Base-by-base conservation (phyloP, 2,888 invertebrate genomes). In the Camptogramma bilineatum region DNA sequence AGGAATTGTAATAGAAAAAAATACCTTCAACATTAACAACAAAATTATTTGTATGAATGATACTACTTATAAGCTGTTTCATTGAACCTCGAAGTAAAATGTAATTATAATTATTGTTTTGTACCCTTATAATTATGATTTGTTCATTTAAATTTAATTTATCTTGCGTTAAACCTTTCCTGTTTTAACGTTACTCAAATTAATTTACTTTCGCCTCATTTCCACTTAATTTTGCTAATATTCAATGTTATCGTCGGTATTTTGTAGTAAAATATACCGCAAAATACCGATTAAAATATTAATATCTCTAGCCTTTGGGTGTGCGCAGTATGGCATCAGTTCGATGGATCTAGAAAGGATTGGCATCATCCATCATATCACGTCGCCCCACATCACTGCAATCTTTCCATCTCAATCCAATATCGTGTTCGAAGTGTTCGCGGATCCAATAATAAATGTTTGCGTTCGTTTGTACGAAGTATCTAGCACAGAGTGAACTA, bases 391-490 rank as follows among this genome's bases (percentile, higher is more conserved):
- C 76, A 74, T 82, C 81, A 80, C 68, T 72, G 73, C 80, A 79
- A 81, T 80, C 82, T 80, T 81, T 78, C 80, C 76, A 80, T 80
- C 80, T 82, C 80, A 79, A 77, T 79, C 80, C 75, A 76, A 81
- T 80, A 75, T 74, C 71, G 72, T 75, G 73, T 77, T 75, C 75
- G 65, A 69, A 72, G 72, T 76, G 75, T 77, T 76, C 77, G 72
- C 73, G 73, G 64, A 71, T 73, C 71, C 73, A 73, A 72, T 72
- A 72, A 70, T 66, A 69, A 67, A 70, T 67, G 64, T 67, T 67
- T 65, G 64, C 64, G 56, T 62, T 63, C 57, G 64, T 55, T 64
- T 66, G 54, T 47, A 54, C 61, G 57, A n/a, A n/a, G n/a, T 56
- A 47, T 51, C 50, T 17, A 34, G n/a, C 28, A 44, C 42, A 60